These are phyloP conservation scores for Epistrophe grossulariae DNA, from an alignment of 2,888 invertebrate species.

Conservation along the genomic window DNA sequence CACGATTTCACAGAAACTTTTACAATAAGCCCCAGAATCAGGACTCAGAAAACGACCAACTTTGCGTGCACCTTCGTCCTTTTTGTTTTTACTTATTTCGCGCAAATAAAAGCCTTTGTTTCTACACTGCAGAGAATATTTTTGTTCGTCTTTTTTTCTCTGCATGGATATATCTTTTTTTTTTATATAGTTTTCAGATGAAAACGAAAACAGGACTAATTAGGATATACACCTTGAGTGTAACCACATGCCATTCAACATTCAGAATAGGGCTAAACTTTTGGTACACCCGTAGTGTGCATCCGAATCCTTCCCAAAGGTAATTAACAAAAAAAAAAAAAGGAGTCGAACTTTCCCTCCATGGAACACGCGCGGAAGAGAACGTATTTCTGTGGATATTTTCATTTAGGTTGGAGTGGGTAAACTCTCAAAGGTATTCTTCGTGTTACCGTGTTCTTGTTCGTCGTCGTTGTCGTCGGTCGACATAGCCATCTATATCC, in stretches of 20 bases:
- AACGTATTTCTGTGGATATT: constrained; percentile 48
- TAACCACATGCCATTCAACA: constrained; percentile 62
- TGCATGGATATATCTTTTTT: constrained; percentile 31
- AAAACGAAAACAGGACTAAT: constrained; percentile 70
- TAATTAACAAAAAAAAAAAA: constrained; percentile 60
- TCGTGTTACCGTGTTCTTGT: constrained; percentile 38
- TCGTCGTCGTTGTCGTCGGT: constrained; percentile 21
- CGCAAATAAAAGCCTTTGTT: constrained; percentile 26
- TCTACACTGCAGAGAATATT: constrained; percentile 36
- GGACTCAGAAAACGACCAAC: constrained; percentile 55
- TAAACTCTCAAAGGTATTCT: constrained; percentile 60
- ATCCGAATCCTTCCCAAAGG: constrained; percentile 63
- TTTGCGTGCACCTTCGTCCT: constrained; percentile 51
- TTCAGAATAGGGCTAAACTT: constrained; percentile 58
- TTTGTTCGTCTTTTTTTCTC: constrained; percentile 17
- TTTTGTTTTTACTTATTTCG: constrained; percentile 16
- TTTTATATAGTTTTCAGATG: constrained; percentile 40
- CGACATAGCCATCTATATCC: constrained; percentile 21
- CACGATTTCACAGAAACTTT: constrained; percentile 70
- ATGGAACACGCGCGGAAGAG: constrained; percentile 24
- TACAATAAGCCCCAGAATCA: constrained; percentile 65
- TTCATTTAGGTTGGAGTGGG: constrained; percentile 10
- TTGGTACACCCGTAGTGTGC: constrained; percentile 63
- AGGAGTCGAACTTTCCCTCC: constrained; percentile 25
- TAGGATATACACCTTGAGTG: constrained; percentile 68